Percentiles rank a stretch among this genome's conserved stretches.
phyloP scores from a whole-genome alignment of 2,113 vertebrate species.

The Ceyx cyanopectus region DNA sequence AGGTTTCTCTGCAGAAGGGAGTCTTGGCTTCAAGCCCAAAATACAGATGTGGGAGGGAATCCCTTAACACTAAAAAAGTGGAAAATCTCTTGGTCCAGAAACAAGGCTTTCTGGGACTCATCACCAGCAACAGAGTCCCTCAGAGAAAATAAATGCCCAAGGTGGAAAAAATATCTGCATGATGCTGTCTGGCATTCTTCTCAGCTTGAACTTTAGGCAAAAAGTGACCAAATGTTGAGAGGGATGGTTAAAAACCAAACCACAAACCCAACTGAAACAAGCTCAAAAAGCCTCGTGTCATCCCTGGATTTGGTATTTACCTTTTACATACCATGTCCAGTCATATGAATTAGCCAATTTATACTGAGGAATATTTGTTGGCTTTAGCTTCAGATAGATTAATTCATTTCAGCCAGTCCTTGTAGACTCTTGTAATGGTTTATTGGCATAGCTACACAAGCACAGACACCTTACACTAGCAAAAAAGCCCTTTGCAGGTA shows the following conservation, averaged over 20 bases:
- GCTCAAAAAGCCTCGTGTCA: neutral
- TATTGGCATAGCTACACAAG: neutral
- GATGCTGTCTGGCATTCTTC: neutral
- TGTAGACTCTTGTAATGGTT: neutral
- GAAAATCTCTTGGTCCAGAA: neutral
- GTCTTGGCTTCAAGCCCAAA: constrained; percentile 16
- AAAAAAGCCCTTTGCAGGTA: neutral
- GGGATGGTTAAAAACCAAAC: neutral
- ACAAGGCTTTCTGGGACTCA: neutral
- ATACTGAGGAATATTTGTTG: neutral
- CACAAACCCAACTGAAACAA: neutral
- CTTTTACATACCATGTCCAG: neutral
- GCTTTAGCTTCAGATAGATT: neutral
- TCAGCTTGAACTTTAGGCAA: neutral
- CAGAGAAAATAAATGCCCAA: neutral
- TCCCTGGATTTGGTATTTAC: neutral
- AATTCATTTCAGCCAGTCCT: constrained; percentile 7
- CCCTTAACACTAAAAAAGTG: neutral
- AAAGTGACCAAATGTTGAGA: rapidly evolving
- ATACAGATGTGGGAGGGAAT: constrained; percentile 11
- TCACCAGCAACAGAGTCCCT: neutral
- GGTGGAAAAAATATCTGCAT: neutral
- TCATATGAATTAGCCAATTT: neutral
- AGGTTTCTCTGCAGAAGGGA: constrained; percentile 34
- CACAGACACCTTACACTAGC: neutral